These are phyloP conservation scores for Chrysodeixis includens DNA, from an alignment of 2,888 invertebrate species.

Conservation along the genomic window DNA sequence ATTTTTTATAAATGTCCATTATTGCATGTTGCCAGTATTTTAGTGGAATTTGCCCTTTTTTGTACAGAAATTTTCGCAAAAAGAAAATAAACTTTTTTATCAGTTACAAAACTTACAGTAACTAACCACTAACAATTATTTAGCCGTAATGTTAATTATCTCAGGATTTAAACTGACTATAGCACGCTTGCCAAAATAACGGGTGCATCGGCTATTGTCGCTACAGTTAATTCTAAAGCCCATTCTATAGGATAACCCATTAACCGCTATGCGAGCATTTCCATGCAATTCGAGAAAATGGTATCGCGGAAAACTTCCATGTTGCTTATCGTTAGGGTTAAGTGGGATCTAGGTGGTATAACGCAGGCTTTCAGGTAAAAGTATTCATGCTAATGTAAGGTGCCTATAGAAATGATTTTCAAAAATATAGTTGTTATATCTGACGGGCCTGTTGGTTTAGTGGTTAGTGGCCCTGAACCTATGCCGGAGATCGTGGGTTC, in stretches of 20 bases:
- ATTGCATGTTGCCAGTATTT: no score
- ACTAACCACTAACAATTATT: background rate
- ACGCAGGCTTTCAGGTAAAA: background rate
- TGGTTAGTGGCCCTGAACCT: no score
- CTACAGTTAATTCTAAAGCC: background rate
- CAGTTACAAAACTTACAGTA: no score
- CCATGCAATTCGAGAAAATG: conserved; percentile 39
- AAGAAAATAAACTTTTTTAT: no score
- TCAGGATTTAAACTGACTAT: background rate
- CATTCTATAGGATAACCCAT: conserved; percentile 8
- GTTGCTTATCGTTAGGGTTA: conserved; percentile 26
- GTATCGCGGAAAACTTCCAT: conserved; percentile 21
- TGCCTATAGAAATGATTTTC: no score
- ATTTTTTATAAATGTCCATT: no score
- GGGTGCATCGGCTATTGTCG: background rate
- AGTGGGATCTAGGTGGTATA: background rate
- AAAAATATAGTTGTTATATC: no score
- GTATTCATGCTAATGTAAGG: background rate
- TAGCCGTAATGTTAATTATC: background rate
- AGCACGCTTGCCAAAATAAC: background rate
- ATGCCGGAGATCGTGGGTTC: no score
- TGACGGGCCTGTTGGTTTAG: no score
- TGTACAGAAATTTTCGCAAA: no score
- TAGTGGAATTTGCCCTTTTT: no score
- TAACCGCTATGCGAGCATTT: conserved; percentile 8